Evolutionary conservation across 2,113 vertebrate genomes (phyloP), one percentile per base, ranked within the genome.

Genomic region (Acrocephalus arundinaceus): DNA sequence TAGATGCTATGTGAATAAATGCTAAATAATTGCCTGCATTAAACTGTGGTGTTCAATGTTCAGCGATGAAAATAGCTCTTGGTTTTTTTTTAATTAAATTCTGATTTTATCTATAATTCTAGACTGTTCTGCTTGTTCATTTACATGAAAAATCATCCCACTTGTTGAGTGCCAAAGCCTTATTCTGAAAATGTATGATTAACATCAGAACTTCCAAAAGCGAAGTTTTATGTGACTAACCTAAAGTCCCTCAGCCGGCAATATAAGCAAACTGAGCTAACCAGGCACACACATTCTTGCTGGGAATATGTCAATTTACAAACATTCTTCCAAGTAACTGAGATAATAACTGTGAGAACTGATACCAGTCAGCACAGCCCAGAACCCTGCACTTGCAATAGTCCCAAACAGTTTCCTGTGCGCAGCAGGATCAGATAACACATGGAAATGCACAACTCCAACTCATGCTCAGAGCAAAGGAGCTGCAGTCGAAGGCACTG

Each of bases 1-100:
- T 82, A 75, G 61, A 65, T 93, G 61, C 88, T 94, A 91, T 31
- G 43, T 91, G 95, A 96, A 95, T 93, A 97, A 95, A 94, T 80
- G 55, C 77, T 76, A 79, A 96, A 93, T 91, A 92, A 97, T 79
- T 82, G 80, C 70, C 54, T 86, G 37, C 62, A 85, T 91, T 97
- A 57, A 94, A 87, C 39, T 66, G 37, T 22, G 41, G 58, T 35
- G 35, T 81, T 91, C 77, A 72, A 0, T 45, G 54, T 87, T 85
- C 81, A 85, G 70, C n/a, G 87, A 89, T 71, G 22, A 95, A 96
- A 95, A 94, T 31, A 87, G 74, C 33, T 58, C 52, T 68, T 90
- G 83, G 6, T 85, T 93, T 88, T 87, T 87, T 73, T 84, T 89
- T 6, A 83, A 96, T 95, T 96, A 94, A 85, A 85, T 91, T 90